A percentile compares a stretch with the other conserved stretches of the same genome.
Evolutionary conservation across 2,797 vertebrate genomes (phyloP).

Genomic region (Acipenser transmontanus): DNA sequence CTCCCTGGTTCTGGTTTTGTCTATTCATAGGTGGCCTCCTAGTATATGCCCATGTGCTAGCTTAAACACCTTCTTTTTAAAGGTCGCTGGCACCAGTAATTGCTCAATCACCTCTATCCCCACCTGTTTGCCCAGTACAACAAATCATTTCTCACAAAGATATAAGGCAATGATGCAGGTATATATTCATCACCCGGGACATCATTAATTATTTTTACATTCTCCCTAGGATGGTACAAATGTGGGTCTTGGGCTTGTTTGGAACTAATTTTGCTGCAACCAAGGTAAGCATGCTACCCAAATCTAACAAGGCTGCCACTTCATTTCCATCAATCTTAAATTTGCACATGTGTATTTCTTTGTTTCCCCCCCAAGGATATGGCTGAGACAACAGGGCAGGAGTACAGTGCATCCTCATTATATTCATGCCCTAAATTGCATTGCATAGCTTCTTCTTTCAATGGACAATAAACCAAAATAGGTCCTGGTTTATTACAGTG

Average conservation of each 20-base stretch:
- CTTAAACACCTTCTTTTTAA: no score
- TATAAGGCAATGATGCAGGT: not conserved
- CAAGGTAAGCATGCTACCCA: not conserved
- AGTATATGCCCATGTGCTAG: no score
- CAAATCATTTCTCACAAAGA: not conserved
- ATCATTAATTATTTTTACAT: not conserved
- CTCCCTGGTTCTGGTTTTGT: no score
- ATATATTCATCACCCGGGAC: not conserved
- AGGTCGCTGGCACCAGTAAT: not conserved
- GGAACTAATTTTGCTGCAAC: not conserved
- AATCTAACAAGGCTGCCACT: not conserved
- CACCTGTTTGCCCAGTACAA: not conserved
- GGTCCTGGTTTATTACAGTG: no score
- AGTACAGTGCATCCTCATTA: not conserved
- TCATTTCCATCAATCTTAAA: not conserved
- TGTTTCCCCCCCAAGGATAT: not conserved
- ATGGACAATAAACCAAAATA: no score
- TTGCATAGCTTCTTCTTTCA: no score
- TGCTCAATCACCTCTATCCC: not conserved
- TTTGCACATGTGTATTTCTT: not conserved
- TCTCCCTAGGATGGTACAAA: not conserved
- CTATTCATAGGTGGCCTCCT: no score
- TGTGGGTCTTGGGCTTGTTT: not conserved
- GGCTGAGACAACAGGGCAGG: not conserved
- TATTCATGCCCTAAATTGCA: not conserved